phyloP scores from a whole-genome alignment of 2,113 vertebrate species.

The Aramus guarauna region DNA sequence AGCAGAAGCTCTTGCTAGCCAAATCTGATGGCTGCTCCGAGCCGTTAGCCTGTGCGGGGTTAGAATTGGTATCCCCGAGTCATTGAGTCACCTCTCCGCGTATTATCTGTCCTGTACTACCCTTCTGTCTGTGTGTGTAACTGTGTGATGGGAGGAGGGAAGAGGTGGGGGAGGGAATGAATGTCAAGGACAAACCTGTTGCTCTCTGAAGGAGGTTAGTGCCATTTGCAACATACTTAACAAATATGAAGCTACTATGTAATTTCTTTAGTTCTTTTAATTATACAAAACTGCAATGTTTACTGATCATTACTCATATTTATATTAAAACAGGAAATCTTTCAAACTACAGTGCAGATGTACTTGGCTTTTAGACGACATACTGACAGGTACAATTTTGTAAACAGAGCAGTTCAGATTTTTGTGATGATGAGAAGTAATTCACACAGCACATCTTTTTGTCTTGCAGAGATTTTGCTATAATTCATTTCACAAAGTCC shows the following conservation, averaged over 20 bases:
- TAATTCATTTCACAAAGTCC: background rate
- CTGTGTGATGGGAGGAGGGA: background rate
- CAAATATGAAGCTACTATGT: background rate
- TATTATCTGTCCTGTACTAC: accelerated
- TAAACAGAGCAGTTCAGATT: background rate
- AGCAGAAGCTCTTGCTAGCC: background rate
- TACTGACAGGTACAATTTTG: background rate
- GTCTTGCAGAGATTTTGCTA: background rate
- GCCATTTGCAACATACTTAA: background rate
- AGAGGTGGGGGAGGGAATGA: background rate
- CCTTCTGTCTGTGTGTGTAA: background rate
- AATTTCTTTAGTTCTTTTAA: background rate
- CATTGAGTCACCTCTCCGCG: background rate
- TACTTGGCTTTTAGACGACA: background rate
- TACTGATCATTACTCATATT: background rate
- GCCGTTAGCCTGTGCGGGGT: background rate
- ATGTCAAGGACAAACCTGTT: background rate
- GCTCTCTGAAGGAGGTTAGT: background rate
- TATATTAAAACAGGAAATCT: background rate
- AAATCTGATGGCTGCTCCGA: background rate
- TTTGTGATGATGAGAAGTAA: background rate
- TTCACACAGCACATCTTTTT: background rate
- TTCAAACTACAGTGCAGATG: background rate
- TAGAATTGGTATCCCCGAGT: accelerated
- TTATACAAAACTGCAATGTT: background rate